phyloP scores from a whole-genome alignment of 2,113 vertebrate genomes.

The Brachionichthys hirsutus region DNA sequence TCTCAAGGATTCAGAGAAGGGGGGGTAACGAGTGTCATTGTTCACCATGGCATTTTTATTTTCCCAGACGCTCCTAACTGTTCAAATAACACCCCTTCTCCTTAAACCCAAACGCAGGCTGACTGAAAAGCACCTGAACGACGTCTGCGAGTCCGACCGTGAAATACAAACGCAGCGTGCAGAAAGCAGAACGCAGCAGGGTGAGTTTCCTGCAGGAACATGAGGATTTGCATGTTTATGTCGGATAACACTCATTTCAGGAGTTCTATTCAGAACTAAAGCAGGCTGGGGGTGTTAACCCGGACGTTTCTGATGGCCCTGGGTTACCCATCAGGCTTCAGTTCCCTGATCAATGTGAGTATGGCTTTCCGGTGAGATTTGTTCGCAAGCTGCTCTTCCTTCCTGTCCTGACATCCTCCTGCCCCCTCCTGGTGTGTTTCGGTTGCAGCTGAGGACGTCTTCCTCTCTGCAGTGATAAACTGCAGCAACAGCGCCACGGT shows the following conservation, averaged over 20 bases:
- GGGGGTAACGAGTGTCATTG: slow-evolving; percentile 68
- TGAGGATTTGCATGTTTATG: not conserved
- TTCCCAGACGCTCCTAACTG: not conserved
- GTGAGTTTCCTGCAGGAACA: not conserved
- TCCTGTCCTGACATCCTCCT: slow-evolving; percentile 29
- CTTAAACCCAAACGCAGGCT: slow-evolving; percentile 47
- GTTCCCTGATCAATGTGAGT: slow-evolving; percentile 86
- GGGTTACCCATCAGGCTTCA: slow-evolving; percentile 54
- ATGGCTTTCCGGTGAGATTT: not conserved
- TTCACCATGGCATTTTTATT: not conserved
- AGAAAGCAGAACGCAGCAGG: slow-evolving; percentile 10
- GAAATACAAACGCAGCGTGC: not conserved
- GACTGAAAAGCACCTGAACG: slow-evolving; percentile 40
- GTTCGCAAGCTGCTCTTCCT: not conserved
- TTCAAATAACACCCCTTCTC: slow-evolving; percentile 21
- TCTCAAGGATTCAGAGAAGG: slow-evolving; percentile 71
- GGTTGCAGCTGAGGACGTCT: slow-evolving; percentile 85
- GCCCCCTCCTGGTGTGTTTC: slow-evolving; percentile 45
- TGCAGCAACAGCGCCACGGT: slow-evolving; percentile 92
- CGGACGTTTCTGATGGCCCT: slow-evolving; percentile 19
- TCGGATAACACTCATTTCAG: not conserved
- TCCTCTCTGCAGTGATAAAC: slow-evolving; percentile 90
- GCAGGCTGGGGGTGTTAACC: not conserved
- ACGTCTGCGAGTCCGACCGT: slow-evolving; percentile 8
- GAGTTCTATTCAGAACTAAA: slow-evolving; percentile 11